Conservation (phyloP, 1,140 invertebrate genomes). For the Acyrthosiphon pisum region DNA sequence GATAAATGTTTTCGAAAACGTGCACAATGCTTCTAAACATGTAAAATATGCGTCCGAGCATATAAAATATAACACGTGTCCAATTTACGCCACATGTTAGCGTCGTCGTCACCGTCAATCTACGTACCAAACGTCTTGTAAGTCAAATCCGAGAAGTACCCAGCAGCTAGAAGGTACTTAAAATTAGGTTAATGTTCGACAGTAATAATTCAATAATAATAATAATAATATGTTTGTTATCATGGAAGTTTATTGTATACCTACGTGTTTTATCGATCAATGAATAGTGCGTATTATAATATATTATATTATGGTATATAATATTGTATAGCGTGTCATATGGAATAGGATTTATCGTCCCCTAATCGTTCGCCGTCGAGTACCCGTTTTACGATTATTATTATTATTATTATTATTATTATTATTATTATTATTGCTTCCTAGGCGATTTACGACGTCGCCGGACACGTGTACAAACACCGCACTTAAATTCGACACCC, state of each 20-base stretch:
- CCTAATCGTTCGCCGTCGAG: background rate
- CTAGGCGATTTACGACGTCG: slow-evolving; percentile 20
- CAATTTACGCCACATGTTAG: background rate
- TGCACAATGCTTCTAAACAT: background rate
- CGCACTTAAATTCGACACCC: slow-evolving; percentile 22
- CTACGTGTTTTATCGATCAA: background rate
- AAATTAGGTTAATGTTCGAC: background rate
- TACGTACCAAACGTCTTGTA: background rate
- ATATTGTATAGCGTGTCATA: too few species aligned
- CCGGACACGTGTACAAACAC: slow-evolving; percentile 32
- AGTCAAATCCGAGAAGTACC: background rate
- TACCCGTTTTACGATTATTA: background rate
- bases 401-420: slow-evolving; percentile 12
- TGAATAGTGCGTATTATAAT: too few species aligned
- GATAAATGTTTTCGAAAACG: background rate
- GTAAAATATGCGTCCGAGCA: background rate
- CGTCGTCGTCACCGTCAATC: background rate
- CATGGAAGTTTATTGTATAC: background rate
- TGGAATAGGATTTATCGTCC: background rate
- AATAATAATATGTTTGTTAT: background rate
- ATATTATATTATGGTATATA: too few species aligned
- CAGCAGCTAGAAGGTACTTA: background rate
- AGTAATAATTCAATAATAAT: background rate
- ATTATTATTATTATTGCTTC: background rate
- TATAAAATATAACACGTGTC: background rate